Evolutionary conservation across 2,113 vertebrate species (phyloP).

Genomic region (Salvelinus fontinalis): DNA sequence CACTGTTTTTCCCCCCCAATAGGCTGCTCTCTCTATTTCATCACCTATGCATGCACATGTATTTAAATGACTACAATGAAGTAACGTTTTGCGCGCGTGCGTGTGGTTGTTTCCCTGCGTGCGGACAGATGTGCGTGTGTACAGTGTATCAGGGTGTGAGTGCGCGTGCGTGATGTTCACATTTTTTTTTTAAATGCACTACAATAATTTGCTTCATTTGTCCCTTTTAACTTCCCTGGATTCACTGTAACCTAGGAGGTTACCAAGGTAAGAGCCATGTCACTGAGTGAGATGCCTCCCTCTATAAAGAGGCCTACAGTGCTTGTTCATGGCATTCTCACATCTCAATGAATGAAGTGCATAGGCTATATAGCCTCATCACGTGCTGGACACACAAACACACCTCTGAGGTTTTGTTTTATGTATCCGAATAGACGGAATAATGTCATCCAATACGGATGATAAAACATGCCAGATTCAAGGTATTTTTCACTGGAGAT

Average conservation of each 20-base stretch:
- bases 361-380: neutral
- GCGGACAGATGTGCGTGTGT: neutral
- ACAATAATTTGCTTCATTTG: slow-evolving; percentile 12
- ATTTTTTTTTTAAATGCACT: neutral
- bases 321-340: too few relatives aligned
- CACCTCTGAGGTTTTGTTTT: neutral
- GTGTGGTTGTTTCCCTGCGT: slow-evolving; percentile 31
- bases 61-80: neutral
- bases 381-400: too few relatives aligned
- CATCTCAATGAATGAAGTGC: too few relatives aligned
- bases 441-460: neutral
- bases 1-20: too few relatives aligned
- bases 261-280: slow-evolving; percentile 26
- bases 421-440: neutral
- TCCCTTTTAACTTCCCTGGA: slow-evolving; percentile 15
- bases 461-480: neutral
- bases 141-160: neutral
- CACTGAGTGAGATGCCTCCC: neutral
- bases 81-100: slow-evolving; percentile 48
- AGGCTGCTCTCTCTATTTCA: neutral
- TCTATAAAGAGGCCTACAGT: neutral
- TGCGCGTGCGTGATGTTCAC: neutral
- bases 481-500: neutral
- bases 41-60: slow-evolving; percentile 5
- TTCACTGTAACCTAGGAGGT: slow-evolving; percentile 10